phyloP scores from a whole-genome alignment of 1,140 invertebrate genomes.

The Anoplophora glabripennis region DNA sequence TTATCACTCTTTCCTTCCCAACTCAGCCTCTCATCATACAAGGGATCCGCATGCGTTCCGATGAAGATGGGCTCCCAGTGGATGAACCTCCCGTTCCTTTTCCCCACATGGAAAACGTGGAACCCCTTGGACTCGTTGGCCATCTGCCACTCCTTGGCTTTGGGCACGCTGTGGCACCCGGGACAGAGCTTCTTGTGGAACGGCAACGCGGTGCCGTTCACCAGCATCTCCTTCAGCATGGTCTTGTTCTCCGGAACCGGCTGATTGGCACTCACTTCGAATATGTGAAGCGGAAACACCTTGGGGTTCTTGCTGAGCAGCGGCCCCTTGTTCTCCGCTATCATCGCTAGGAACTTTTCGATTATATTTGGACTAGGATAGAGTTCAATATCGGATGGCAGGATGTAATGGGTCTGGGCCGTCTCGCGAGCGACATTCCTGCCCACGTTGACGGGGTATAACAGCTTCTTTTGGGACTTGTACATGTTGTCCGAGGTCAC shows the following conservation, averaged over 20 bases:
- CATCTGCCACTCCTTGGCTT: slow-evolving; percentile 77
- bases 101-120: slow-evolving; percentile 80
- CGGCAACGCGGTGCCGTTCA: slow-evolving; percentile 75
- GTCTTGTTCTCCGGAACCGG: slow-evolving; percentile 71
- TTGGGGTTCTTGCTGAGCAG: slow-evolving; percentile 65
- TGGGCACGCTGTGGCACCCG: slow-evolving; percentile 84
- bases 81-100: slow-evolving; percentile 72
- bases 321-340: slow-evolving; percentile 66
- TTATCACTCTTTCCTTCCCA: slow-evolving; percentile 91
- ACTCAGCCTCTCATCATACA: slow-evolving; percentile 83
- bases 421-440: slow-evolving; percentile 80
- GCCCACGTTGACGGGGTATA: slow-evolving; percentile 87
- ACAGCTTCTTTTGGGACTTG: slow-evolving; percentile 72
- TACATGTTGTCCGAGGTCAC: slow-evolving; percentile 65
- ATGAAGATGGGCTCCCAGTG: slow-evolving; percentile 92
- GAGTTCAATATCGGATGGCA: slow-evolving; percentile 85
- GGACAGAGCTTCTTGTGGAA: slow-evolving; percentile 90
- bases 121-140: slow-evolving; percentile 66
- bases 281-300: slow-evolving; percentile 78
- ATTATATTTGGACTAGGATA: slow-evolving; percentile 80
- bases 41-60: slow-evolving; percentile 79
- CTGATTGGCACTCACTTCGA: slow-evolving; percentile 74
- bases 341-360: slow-evolving; percentile 76
- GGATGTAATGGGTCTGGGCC: slow-evolving; percentile 77
- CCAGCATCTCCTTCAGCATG: slow-evolving; percentile 71